Base-by-base conservation (phyloP, 2,797 vertebrate species). In the Momotus momota region DNA sequence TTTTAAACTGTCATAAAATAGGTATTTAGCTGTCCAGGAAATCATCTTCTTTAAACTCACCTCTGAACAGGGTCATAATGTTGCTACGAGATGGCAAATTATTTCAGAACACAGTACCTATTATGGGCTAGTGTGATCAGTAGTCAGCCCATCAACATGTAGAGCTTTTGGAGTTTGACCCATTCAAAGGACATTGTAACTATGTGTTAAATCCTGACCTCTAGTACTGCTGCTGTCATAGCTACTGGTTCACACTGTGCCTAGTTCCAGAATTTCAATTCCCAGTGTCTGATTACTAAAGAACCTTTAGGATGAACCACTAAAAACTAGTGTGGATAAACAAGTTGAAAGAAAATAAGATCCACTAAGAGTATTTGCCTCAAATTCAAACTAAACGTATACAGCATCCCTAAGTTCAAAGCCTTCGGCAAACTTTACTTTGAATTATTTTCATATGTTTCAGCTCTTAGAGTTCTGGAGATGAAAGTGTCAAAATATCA, bases 1-100 rank as follows among this genome's bases (percentile, higher is more conserved):
- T 91, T 91, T 94, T 93, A 94, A 94, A 84, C n/a, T 60, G 48
- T 48, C 80, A 77, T 94, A 94, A 94, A 95, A 80, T 61, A 77
- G 14, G 13, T 65, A 90, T 86, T 86, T 91, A 93, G 38, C 35
- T 52, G 91, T 95, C 70, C n/a, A 95, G 93, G 75, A 94, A 93
- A 88, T 91, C 21, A 41, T 58, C 27, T 25, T 85, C 48, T 61
- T 88, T 82, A 84, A 92, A 81, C 65, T 86, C 16, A 70, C 35
- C 41, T 80, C 55, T 41, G 48, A 84, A 70, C 3, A 1, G 16
- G 52, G 10, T 73, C 33, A 70, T 90, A 84, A 82, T 0, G 0
- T 12, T 64, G 9, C 12, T 91, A 35, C 45, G 17, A 90, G n/a
- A 61, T 0, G 1, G 31, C 27, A 86, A 91, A 94, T 79, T 93